phyloP scores from a whole-genome alignment of 1,140 invertebrate genomes.

The Diachasmimorpha longicaudata region DNA sequence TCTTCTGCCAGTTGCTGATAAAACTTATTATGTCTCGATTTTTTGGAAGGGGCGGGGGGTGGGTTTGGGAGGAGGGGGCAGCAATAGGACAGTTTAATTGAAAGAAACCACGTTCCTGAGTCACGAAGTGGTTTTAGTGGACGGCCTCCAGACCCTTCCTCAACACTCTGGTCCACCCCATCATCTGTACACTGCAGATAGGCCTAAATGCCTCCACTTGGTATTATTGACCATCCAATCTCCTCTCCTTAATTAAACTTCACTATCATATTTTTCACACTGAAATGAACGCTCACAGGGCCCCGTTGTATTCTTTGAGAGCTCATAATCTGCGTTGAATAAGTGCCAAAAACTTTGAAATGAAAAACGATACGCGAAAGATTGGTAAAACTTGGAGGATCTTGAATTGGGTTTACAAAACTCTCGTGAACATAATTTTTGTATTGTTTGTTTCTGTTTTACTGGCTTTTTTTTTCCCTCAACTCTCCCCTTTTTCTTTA shows the following conservation, averaged over 20 bases:
- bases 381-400: conserved; percentile 53
- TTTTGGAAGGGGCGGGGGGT: no score
- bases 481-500: conserved; percentile 19
- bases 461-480: neutral
- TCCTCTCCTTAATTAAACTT: neutral
- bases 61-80: no score
- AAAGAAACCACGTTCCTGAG: conserved; percentile 57
- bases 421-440: conserved; percentile 62
- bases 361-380: conserved; percentile 46
- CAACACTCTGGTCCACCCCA: conserved; percentile 35
- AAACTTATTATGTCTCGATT: conserved; percentile 56
- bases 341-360: conserved; percentile 24
- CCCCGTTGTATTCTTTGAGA: neutral
- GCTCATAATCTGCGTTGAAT: conserved; percentile 15
- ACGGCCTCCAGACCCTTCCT: conserved; percentile 42
- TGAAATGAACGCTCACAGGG: conserved; percentile 25
- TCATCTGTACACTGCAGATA: conserved; percentile 47
- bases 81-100: conserved; percentile 57
- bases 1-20: conserved; percentile 58
- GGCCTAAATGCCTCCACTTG: conserved; percentile 35
- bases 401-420: conserved; percentile 33
- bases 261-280: conserved; percentile 13
- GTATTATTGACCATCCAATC: conserved; percentile 40
- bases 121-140: conserved; percentile 33
- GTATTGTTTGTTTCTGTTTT: conserved; percentile 51